Base-by-base conservation (phyloP, 2,888 invertebrate genomes). In the Polyploca ridens region DNA sequence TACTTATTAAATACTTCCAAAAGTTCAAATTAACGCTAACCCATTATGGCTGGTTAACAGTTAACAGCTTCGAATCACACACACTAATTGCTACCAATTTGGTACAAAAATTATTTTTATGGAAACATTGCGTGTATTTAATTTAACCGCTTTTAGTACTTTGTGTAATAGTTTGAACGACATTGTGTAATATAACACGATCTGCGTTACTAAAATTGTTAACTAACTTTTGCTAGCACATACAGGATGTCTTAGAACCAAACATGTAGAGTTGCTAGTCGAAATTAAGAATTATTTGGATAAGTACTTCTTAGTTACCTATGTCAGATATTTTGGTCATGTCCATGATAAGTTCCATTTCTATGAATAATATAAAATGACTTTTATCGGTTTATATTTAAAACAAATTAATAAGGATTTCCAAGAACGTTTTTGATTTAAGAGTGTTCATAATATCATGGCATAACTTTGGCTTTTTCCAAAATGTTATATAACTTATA, bases 1-100 rank as follows among this genome's bases (percentile, higher is more conserved):
- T 13, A 3, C 13, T 41, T 41, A 41, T n/a, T 46, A 46, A 46
- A 46, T 46, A 54, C 19, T 54, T 19, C 16, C 2, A 8, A 54
- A 54, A 19, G 54, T 10, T 19, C 19, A 54, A 54, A 54, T 54
- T 54, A 54, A 54, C 41, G 27, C 54, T 63, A 33, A 58, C 44
- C 62, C 35, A 54, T 54, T 49, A 3, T 10, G 8, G 54, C 14
- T n/a, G 54, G 10, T 41, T 41, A 41, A 41, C 19, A 54, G 16
- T 16, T 54, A 3, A 16, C 16, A 54, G 7, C 7, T 49, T 16
- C 49, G 8, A 16, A 16, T 49, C 7, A 54, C 54, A 49, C 49
- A 19, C 54, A 54, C 54, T 54, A 54, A 54, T 54, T 54, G 19
- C 19, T 54, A 19, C 19, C 16, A 54, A 54, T 7, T 54, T 49